These are phyloP conservation scores for Sebastes reedi DNA, from an alignment of 2,797 vertebrate species.

Conservation along the genomic window DNA sequence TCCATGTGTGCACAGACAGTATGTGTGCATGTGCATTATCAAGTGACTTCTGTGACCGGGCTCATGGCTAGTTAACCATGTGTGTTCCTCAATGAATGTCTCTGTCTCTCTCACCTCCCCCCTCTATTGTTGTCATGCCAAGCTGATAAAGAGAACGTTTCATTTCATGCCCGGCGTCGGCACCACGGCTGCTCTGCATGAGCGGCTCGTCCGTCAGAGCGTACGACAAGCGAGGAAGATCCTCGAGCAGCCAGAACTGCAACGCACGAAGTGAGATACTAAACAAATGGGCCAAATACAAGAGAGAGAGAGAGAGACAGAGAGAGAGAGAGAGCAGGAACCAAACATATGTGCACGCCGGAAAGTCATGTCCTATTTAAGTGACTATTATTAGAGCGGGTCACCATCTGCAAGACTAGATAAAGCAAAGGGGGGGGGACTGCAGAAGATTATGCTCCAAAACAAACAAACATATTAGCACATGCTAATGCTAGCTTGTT, in stretches of 20 bases:
- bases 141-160: slow-evolving; percentile 59
- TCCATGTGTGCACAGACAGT: slow-evolving; percentile 18
- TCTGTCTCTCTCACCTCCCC: not conserved
- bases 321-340: slow-evolving; percentile 16
- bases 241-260: slow-evolving; percentile 12
- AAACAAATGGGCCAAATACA: slow-evolving; percentile 27
- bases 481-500: slow-evolving; percentile 45
- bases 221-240: slow-evolving; percentile 24
- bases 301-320: not conserved
- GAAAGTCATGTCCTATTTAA: slow-evolving; percentile 73
- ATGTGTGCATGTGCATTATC: slow-evolving; percentile 7
- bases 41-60: slow-evolving; percentile 29
- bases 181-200: slow-evolving; percentile 54
- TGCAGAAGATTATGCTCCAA: slow-evolving; percentile 24
- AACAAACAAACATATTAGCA: slow-evolving; percentile 52
- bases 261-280: slow-evolving; percentile 26
- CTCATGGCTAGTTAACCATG: slow-evolving; percentile 27
- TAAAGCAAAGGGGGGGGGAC: slow-evolving; percentile 12
- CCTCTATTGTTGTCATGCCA: slow-evolving; percentile 21
- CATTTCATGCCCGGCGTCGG: slow-evolving; percentile 46
- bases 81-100: slow-evolving; percentile 9
- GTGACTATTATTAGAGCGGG: slow-evolving; percentile 68
- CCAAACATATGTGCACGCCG: slow-evolving; percentile 57
- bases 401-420: slow-evolving; percentile 67
- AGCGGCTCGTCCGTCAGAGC: slow-evolving; percentile 36